Evolutionary conservation across 2,113 vertebrate species (phyloP), one percentile per base, ranked within the genome.

Genomic region (Perognathus longimembris): DNA sequence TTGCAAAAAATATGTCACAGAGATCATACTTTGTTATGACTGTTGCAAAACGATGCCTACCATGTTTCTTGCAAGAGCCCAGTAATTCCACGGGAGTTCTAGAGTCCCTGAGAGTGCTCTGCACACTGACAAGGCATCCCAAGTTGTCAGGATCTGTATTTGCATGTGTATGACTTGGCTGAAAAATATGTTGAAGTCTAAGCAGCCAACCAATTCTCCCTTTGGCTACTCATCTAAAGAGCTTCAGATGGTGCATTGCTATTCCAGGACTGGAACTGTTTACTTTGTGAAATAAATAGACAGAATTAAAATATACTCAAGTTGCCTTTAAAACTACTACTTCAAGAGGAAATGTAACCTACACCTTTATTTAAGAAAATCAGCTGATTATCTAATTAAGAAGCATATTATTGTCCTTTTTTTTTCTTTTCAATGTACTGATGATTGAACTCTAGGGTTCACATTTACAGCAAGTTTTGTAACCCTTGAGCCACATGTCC

Each of bases 21-120:
- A 86, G 67, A 93, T 95, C 76, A 92, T 94, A 93, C 74, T 96
- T 96, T 94, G 79, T 94, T 95, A 94, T 92, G 93, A 96, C 86
- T 91, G 80, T 90, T 89, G 69, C 95, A 96, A 96, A 95, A 88
- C n/a, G 89, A 93, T 90, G 80, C 92, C 83, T 79, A 82, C 79
- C 74, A 59, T 95, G 88, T 94, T 95, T 88, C 76, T 75, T 94
- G 57, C 79, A 64, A 1, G 92, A 88, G 93, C 61, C 40, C 87
- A 95, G 80, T 78, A 92, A 84, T 90, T 66, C 73, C 74, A 38
- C 24, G 54, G 85, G 71, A 1, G 1, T 71, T 88, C 77, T 76
- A 93, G 81, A 90, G 22, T 30, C 64, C 95, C 45, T 38, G 45
- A 71, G 90, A 94, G 84, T 78, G 71, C 26, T 8, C 78, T 61